Evolutionary conservation across 2,113 vertebrate genomes (phyloP).

Genomic region (Puffinus mauretanicus): DNA sequence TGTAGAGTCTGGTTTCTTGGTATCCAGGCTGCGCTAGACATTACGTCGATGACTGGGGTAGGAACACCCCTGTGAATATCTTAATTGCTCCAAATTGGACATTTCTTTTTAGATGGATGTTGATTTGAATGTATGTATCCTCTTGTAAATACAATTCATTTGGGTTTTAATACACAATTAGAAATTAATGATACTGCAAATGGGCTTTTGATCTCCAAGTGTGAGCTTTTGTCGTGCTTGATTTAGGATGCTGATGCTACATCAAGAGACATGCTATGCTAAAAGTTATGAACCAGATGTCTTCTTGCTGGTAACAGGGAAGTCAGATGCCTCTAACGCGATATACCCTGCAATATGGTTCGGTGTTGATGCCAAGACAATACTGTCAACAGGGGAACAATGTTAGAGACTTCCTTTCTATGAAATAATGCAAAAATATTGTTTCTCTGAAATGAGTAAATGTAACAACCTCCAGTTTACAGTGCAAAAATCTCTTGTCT

Average conservation of each 20-base stretch:
- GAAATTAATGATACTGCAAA: constrained; percentile 7
- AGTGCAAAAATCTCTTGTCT: background rate
- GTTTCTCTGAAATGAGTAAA: background rate
- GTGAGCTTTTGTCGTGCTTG: background rate
- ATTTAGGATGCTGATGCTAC: background rate
- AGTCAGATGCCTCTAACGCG: background rate
- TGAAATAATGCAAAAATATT: background rate
- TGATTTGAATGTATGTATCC: background rate
- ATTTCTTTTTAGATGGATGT: background rate
- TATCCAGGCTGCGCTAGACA: background rate
- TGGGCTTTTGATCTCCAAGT: background rate
- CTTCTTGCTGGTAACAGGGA: background rate
- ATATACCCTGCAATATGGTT: background rate
- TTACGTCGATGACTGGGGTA: background rate
- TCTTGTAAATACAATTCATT: background rate
- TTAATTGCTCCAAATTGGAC: background rate
- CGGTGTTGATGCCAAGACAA: background rate
- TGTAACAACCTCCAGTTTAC: background rate
- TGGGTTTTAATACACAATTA: background rate
- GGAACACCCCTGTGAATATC: background rate
- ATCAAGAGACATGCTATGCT: background rate
- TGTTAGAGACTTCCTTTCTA: background rate
- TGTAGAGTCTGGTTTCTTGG: background rate
- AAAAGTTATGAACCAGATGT: constrained; percentile 37
- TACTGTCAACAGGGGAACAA: background rate